These are phyloP conservation scores for Lasiommata megera DNA, from an alignment of 2,888 invertebrate species.

Conservation along the genomic window DNA sequence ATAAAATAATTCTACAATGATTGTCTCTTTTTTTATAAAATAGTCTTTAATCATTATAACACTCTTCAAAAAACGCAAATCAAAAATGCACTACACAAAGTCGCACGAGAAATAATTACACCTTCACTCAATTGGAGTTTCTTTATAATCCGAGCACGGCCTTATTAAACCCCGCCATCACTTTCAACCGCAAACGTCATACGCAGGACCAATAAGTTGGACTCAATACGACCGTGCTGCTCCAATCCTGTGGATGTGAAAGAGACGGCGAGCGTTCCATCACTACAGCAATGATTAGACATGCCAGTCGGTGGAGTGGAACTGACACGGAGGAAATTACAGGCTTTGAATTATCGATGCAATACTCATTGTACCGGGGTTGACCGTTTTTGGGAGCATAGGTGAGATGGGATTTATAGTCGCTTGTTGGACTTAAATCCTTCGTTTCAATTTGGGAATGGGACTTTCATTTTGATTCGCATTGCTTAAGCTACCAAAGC, in stretches of 20 bases:
- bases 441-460: neutral
- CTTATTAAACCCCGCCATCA: conserved; percentile 3
- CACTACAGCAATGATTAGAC: conserved; percentile 21
- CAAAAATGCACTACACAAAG: neutral
- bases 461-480: neutral
- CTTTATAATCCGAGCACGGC: neutral
- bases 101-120: neutral
- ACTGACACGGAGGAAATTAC: conserved; percentile 34
- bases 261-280: conserved; percentile 21
- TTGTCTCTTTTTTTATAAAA: too few relatives aligned
- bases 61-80: too few relatives aligned
- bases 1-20: too few relatives aligned
- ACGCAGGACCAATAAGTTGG: conserved; percentile 18
- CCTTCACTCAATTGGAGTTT: neutral
- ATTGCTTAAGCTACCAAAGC: neutral
- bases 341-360: conserved; percentile 27
- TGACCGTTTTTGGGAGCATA: conserved; percentile 14
- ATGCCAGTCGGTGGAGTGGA: conserved; percentile 24
- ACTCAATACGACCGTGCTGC: conserved; percentile 15
- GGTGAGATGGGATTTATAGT: neutral
- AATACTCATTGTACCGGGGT: conserved; percentile 12
- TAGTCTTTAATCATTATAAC: too few relatives aligned
- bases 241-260: conserved; percentile 15
- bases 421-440: conserved; percentile 7
- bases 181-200: conserved; percentile 29